Evolutionary conservation across 1,140 invertebrate genomes (phyloP).

Genomic region (Sycophaga agraensis): DNA sequence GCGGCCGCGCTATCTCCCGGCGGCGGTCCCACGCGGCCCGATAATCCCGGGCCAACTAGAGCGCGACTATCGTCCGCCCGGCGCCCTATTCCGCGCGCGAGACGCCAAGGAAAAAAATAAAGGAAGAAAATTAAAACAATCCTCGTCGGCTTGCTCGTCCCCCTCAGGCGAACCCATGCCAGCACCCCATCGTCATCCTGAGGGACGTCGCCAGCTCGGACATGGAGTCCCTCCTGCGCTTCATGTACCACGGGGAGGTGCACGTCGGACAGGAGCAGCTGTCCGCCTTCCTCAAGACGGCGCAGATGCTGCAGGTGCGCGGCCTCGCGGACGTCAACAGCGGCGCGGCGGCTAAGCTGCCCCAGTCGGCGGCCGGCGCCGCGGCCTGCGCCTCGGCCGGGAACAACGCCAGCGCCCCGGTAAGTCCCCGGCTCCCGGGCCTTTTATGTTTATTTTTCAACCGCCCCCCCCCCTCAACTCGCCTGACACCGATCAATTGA

Average conservation of each 20-base stretch:
- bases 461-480: too few relatives aligned
- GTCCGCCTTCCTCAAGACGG: constrained; percentile 84
- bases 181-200: constrained; percentile 90
- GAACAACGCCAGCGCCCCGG: constrained; percentile 50
- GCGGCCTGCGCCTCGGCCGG: constrained; percentile 46
- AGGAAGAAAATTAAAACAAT: too few relatives aligned
- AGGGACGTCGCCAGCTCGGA: constrained; percentile 85
- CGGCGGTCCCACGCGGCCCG: too few relatives aligned
- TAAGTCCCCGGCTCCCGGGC: too few relatives aligned
- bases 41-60: too few relatives aligned
- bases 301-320: constrained; percentile 86
- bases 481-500: too few relatives aligned
- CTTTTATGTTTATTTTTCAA: too few relatives aligned
- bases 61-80: too few relatives aligned
- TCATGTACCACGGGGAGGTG: constrained; percentile 95
- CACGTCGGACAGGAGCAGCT: constrained; percentile 89
- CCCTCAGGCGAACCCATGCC: constrained; percentile 82
- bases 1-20: too few relatives aligned
- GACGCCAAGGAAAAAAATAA: too few relatives aligned
- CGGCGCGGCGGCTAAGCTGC: constrained; percentile 55
- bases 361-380: constrained; percentile 34
- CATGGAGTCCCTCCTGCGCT: constrained; percentile 86
- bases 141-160: not conserved
- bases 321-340: constrained; percentile 83
- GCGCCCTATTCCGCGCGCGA: too few relatives aligned